A percentile compares a stretch with the other conserved stretches of the same genome.
phyloP scores from a whole-genome alignment of 2,888 invertebrate genomes.

The Scaptomyza polygonia region DNA sequence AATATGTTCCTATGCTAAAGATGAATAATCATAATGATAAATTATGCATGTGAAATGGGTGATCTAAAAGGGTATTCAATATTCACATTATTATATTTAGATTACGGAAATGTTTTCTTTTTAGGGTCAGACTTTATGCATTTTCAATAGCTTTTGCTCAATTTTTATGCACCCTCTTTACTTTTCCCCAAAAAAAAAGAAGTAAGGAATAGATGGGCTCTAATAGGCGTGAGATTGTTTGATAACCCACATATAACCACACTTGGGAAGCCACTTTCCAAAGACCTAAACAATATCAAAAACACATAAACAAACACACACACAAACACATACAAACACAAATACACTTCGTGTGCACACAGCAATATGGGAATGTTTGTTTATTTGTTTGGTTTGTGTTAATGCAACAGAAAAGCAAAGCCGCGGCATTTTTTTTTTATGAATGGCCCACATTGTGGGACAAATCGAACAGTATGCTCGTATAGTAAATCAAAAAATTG shows the following conservation, averaged over 20 bases:
- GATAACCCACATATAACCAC: slow-evolving; percentile 43
- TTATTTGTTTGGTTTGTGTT: slow-evolving; percentile 24
- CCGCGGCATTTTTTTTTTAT: slow-evolving; percentile 45
- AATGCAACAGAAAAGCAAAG: slow-evolving; percentile 4
- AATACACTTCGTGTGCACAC: slow-evolving; percentile 12
- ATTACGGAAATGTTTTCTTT: slow-evolving; percentile 3
- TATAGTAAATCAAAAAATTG: slow-evolving; percentile 33
- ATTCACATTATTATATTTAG: neutral
- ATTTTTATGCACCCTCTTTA: neutral
- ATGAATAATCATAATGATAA: too few relatives aligned
- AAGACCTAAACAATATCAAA: slow-evolving; percentile 29
- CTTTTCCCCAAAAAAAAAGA: too few relatives aligned
- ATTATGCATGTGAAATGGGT: too few relatives aligned
- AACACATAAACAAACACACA: slow-evolving; percentile 4
- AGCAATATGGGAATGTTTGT: slow-evolving; percentile 20
- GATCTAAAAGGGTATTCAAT: too few relatives aligned
- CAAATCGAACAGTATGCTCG: slow-evolving; percentile 21
- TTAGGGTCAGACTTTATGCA: slow-evolving; percentile 8
- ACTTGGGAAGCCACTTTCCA: slow-evolving; percentile 26
- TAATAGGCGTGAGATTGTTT: slow-evolving; percentile 39
- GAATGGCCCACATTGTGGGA: slow-evolving; percentile 72
- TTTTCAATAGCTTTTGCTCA: slow-evolving; percentile 8
- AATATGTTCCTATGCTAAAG: too few relatives aligned
- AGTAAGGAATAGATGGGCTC: neutral
- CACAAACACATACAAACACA: neutral